Evolutionary conservation across 2,797 vertebrate genomes (phyloP).

Genomic region (Tragopan temminckii): DNA sequence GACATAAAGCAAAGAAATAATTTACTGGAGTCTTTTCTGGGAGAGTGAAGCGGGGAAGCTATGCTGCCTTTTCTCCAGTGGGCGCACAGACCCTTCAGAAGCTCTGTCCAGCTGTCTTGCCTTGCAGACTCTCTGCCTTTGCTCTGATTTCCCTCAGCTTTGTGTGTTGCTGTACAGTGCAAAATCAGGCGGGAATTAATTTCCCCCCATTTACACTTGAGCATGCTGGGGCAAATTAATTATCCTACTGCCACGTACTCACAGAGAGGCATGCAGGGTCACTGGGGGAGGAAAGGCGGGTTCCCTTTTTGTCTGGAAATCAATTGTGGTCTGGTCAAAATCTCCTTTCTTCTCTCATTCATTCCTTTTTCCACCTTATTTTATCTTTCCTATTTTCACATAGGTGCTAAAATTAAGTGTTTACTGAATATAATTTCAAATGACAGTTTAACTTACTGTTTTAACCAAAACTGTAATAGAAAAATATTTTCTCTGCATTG

Average conservation of each 20-base stretch:
- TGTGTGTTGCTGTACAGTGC: constrained; percentile 40
- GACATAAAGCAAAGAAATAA: constrained; percentile 9
- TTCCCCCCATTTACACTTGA: constrained; percentile 40
- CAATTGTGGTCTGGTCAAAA: not conserved
- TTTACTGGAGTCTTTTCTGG: constrained; percentile 61
- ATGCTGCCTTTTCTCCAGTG: constrained; percentile 5
- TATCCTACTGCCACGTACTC: not conserved
- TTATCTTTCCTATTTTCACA: not conserved
- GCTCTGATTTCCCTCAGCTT: constrained; percentile 58
- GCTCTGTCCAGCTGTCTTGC: constrained; percentile 45
- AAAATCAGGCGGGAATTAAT: constrained; percentile 49
- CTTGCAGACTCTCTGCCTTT: not conserved
- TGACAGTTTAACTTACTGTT: constrained; percentile 51
- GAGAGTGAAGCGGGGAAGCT: constrained; percentile 34
- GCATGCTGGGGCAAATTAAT: constrained; percentile 56
- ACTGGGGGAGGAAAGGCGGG: not conserved
- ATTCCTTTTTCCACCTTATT: not conserved
- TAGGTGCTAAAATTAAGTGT: constrained; percentile 17
- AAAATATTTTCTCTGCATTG: constrained; percentile 39
- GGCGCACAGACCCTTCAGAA: constrained; percentile 54
- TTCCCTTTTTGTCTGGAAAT: constrained; percentile 40
- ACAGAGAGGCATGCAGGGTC: not conserved
- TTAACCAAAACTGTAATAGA: constrained; percentile 47
- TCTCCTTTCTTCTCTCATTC: not conserved
- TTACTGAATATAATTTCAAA: constrained; percentile 53